Conservation (phyloP, 2,113 vertebrate species). For the Platichthys stellatus region DNA sequence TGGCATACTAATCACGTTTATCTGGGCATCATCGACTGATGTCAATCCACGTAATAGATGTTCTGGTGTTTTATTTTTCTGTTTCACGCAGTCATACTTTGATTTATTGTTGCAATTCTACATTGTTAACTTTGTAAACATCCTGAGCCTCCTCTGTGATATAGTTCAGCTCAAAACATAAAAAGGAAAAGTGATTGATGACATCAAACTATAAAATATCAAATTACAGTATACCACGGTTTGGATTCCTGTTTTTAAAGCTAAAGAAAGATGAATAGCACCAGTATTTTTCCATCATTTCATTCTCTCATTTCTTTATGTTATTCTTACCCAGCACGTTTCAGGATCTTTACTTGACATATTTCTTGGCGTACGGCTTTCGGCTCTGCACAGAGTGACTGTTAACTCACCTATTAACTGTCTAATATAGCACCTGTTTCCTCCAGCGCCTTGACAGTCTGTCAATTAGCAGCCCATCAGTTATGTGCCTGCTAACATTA, state of each 20-base stretch:
- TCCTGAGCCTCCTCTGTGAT: too few relatives aligned
- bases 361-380: too few relatives aligned
- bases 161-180: not conserved
- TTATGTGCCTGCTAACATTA: not conserved
- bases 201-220: not conserved
- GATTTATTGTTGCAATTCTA: not conserved
- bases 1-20: too few relatives aligned
- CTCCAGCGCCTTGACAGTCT: not conserved
- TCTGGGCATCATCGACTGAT: too few relatives aligned
- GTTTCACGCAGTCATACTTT: not conserved
- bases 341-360: not conserved
- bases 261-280: slow-evolving; percentile 16
- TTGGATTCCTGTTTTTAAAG: not conserved
- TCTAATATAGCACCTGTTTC: not conserved
- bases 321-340: not conserved
- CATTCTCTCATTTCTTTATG: not conserved
- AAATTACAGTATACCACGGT: not conserved
- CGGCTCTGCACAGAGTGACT: not conserved
- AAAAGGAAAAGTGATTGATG: slow-evolving; percentile 12
- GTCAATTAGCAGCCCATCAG: slow-evolving; percentile 24
- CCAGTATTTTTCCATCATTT: not conserved
- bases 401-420: not conserved
- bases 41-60: too few relatives aligned
- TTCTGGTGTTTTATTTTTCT: too few relatives aligned
- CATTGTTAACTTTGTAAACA: not conserved